Evolutionary conservation across 2,888 invertebrate species (phyloP).

Genomic region (Panopea generosa): DNA sequence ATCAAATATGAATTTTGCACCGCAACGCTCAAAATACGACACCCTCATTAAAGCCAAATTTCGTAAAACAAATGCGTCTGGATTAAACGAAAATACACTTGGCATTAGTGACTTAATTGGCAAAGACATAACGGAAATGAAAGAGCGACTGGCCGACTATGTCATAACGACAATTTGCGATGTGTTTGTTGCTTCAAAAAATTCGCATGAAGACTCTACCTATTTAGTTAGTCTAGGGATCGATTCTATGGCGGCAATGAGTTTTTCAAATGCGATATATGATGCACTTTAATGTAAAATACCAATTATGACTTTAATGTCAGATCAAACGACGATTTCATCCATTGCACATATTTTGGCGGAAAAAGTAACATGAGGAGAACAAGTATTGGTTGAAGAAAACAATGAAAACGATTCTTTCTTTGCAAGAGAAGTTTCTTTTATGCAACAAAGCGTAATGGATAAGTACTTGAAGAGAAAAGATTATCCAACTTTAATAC

Average conservation of each 20-base stretch:
- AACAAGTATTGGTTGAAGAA: no score
- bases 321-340: constrained; percentile 4
- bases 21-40: no score
- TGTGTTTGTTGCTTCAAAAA: neutral
- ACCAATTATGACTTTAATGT: neutral
- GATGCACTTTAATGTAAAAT: constrained; percentile 7
- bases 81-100: no score
- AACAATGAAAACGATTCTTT: neutral
- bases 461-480: neutral
- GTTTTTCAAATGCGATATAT: constrained; percentile 5
- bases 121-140: neutral
- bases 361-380: neutral
- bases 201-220: neutral
- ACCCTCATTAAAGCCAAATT: no score
- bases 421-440: neutral
- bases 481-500: neutral
- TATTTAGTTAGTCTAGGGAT: neutral
- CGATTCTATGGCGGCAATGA: constrained; percentile 19
- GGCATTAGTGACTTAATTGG: no score
- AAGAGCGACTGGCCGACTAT: neutral
- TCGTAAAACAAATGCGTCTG: no score
- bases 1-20: neutral
- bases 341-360: neutral
- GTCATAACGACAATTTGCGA: neutral
- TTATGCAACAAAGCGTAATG: constrained; percentile 15